A percentile compares a stretch with the other conserved stretches of the same genome.
phyloP scores from a whole-genome alignment of 2,797 vertebrate genomes.

The Bryconaethiops microstoma region DNA sequence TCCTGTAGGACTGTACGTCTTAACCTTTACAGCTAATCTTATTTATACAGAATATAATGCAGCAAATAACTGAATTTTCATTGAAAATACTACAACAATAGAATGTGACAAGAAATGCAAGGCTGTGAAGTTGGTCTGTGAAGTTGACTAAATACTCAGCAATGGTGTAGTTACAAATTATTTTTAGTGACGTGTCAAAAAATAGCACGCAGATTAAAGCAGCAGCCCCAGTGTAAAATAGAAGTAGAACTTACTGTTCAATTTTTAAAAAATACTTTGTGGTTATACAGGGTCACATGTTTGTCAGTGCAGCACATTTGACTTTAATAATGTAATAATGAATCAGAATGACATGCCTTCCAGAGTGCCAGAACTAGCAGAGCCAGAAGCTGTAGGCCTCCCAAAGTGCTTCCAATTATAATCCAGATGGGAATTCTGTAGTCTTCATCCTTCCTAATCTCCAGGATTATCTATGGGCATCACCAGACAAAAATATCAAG shows the following conservation, averaged over 20 bases:
- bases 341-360: slow-evolving; percentile 80
- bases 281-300: no score
- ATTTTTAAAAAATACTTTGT: no score
- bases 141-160: background rate
- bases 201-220: background rate
- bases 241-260: no score
- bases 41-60: background rate
- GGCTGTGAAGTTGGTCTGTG: background rate
- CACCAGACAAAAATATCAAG: slow-evolving; percentile 13
- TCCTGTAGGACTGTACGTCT: background rate
- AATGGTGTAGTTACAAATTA: no score
- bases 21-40: background rate
- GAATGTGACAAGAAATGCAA: background rate
- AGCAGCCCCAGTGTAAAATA: background rate
- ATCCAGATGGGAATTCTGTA: slow-evolving; percentile 86
- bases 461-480: slow-evolving; percentile 80
- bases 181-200: background rate
- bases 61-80: no score
- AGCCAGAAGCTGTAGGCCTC: slow-evolving; percentile 89
- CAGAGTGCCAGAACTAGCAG: slow-evolving; percentile 88
- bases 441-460: slow-evolving; percentile 86
- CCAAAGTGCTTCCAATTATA: slow-evolving; percentile 88
- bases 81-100: background rate
- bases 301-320: background rate
- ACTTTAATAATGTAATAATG: background rate